Conservation (phyloP, 53 echinoderm and acorn worm species). For the Mesocentrotus franciscanus region DNA sequence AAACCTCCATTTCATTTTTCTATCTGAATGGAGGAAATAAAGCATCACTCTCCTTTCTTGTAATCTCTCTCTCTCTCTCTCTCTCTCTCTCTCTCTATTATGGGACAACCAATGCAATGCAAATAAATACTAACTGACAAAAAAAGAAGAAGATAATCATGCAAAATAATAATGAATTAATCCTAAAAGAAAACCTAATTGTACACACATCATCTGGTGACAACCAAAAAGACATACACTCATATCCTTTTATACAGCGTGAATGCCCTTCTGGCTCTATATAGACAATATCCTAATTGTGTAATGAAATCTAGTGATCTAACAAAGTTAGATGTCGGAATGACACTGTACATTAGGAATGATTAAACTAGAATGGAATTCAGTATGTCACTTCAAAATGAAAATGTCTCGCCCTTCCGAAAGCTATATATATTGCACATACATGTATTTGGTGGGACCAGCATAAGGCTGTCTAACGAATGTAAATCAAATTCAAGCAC, state of each 20-base stretch:
- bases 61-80: no score
- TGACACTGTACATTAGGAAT: background rate
- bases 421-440: background rate
- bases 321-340: background rate
- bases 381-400: background rate
- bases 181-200: background rate
- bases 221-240: no score
- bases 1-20: background rate
- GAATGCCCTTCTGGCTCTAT: no score
- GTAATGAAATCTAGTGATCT: no score
- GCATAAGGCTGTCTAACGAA: background rate
- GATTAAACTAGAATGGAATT: background rate
- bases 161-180: no score
- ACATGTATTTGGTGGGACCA: background rate
- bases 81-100: background rate
- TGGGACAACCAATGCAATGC: background rate
- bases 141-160: no score
- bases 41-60: background rate
- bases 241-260: no score
- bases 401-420: background rate
- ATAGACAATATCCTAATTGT: no score
- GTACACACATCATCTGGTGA: no score
- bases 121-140: background rate
- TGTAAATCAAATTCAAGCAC: background rate
- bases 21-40: no score